A percentile compares a stretch with the other conserved stretches of the same genome.
Evolutionary conservation across 2,797 vertebrate species (phyloP).

Genomic region (Pantherophis alleghaniensis): DNA sequence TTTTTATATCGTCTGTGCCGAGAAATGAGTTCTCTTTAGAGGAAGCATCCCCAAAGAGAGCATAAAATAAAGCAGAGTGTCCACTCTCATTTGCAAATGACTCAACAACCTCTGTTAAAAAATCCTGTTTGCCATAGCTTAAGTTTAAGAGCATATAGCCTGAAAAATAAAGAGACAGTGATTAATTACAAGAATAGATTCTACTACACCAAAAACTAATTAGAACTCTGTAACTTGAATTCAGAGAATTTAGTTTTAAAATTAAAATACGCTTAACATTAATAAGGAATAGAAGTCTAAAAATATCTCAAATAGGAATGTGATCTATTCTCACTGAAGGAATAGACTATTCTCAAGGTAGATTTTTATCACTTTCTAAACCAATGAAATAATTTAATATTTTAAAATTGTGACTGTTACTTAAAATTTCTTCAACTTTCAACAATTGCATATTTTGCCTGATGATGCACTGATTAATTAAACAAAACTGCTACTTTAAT

Average conservation of each 20-base stretch:
- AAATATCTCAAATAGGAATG: not conserved
- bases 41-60: constrained; percentile 78
- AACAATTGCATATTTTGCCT: not conserved
- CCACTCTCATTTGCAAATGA: constrained; percentile 87
- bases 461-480: not conserved
- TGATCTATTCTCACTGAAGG: not conserved
- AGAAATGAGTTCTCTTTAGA: constrained; percentile 81
- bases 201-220: not conserved
- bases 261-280: not conserved
- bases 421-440: not conserved
- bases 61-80: constrained; percentile 81
- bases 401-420: not conserved
- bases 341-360: not conserved
- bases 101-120: constrained; percentile 89
- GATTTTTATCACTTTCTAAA: not conserved
- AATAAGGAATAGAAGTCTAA: not conserved
- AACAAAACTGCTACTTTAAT: constrained; percentile 2
- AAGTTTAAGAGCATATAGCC: constrained; percentile 94
- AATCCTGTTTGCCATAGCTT: constrained; percentile 76
- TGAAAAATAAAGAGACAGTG: constrained; percentile 60
- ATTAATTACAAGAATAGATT: not conserved
- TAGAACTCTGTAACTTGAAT: not conserved
- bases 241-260: not conserved
- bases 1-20: constrained; percentile 83
- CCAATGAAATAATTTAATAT: not conserved